Evolutionary conservation across 2,113 vertebrate genomes (phyloP), one percentile per base, ranked within the genome.

Genomic region (Toxotes jaculatrix): DNA sequence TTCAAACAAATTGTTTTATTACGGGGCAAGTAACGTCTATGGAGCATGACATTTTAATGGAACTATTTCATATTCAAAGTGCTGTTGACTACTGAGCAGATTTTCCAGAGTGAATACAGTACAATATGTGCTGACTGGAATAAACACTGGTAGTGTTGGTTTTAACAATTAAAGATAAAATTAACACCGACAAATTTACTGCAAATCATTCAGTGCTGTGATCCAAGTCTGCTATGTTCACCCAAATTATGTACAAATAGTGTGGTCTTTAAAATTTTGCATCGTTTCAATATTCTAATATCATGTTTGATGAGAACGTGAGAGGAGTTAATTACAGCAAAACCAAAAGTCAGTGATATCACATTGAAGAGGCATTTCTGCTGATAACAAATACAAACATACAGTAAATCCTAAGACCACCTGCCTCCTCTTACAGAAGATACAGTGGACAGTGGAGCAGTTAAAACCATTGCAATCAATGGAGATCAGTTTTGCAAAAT

Each of bases 391-490:
- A 73, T 74, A 92, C 82, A 86, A 73, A 90, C 65, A 64, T 79
- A 79, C 61, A 55, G 64, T 77, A 49, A 85, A 47, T 89, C 60
- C 79, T 78, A 82, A 65, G 68, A 78, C 84, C 87, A 83, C 80
- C 84, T 79, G 78, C 87, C 82, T 92, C 85, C 87, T 92, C 88
- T 89, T 79, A 89, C 78, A 92, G 89, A 87, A 88, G 86, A 94
- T 62, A 91, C 77, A 89, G 88, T 88, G 76, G 85, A 83, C 71
- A 77, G 72, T 23, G 57, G 84, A 74, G 74, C 70, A 71, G 42
- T 90, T 90, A 82, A 80, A 94, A 93, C 93, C 93, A 94, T 95
- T 95, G 95, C 72, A 94, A 94, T 95, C 93, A 95, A 94, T 95
- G 93, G 93, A 93, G 91, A 95, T 94, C 77, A 82, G 89, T 93